Percentiles rank a stretch among this genome's conserved stretches.
phyloP scores from a whole-genome alignment of 2,888 invertebrate genomes.

The Eilema sororculum region DNA sequence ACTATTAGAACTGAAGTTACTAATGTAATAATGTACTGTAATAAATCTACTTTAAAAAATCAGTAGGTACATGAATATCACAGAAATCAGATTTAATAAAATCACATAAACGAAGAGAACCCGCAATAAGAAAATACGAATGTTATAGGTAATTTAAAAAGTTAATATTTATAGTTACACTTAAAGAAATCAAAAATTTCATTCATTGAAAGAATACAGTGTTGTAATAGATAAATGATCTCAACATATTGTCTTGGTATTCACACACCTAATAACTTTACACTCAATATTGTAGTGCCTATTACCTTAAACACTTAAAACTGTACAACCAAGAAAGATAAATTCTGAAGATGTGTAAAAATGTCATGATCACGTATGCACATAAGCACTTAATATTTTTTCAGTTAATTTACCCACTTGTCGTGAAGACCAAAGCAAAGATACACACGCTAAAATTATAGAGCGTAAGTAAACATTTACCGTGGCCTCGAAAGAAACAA shows the following conservation, averaged over 20 bases:
- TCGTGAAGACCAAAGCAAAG: slow-evolving; percentile 3
- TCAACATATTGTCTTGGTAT: not conserved
- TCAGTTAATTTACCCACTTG: not conserved
- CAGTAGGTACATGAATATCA: no score
- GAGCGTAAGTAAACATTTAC: slow-evolving; percentile 15
- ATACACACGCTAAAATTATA: not conserved
- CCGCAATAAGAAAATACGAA: no score
- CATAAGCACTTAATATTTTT: not conserved
- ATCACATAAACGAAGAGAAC: no score
- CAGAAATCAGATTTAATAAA: no score
- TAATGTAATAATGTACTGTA: no score
- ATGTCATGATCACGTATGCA: not conserved
- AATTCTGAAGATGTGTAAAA: not conserved
- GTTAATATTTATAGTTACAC: not conserved
- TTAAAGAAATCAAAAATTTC: no score
- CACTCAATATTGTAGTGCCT: not conserved
- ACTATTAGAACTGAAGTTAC: no score
- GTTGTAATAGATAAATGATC: not conserved
- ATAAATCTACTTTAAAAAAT: no score
- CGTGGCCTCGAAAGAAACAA: not conserved
- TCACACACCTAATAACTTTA: not conserved
- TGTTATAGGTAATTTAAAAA: no score
- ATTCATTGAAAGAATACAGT: not conserved
- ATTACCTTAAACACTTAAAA: not conserved
- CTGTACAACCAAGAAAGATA: not conserved